These are phyloP conservation scores for Tokudaia tokunoshimensis DNA, from an alignment of 2,797 vertebrate genomes.

Conservation along the genomic window DNA sequence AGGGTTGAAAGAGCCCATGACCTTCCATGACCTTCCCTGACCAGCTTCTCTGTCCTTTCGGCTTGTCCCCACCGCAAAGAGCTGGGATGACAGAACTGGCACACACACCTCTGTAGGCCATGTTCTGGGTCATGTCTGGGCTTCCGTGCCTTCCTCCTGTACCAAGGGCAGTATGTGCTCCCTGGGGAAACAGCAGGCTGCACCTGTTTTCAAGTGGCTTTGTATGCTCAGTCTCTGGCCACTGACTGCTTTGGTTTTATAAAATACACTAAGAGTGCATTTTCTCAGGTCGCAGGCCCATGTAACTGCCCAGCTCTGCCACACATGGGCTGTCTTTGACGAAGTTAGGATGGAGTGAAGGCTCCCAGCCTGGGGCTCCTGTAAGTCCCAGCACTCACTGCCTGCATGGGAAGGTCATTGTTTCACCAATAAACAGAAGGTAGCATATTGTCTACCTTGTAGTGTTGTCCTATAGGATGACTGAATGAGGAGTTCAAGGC, in stretches of 20 bases:
- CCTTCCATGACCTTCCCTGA: too few relatives aligned
- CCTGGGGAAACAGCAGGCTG: neutral
- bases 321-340: neutral
- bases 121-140: neutral
- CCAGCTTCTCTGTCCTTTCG: neutral
- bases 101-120: neutral
- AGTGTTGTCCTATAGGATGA: neutral
- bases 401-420: neutral
- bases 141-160: neutral
- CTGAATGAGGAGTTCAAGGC: neutral
- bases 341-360: neutral
- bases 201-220: neutral
- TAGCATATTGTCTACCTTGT: neutral
- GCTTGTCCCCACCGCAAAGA: neutral
- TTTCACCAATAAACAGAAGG: neutral
- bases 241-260: neutral
- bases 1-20: neutral
- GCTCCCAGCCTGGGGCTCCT: neutral
- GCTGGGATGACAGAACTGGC: neutral
- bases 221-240: neutral
- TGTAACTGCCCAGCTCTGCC: neutral
- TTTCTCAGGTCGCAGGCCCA: neutral
- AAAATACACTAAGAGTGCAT: neutral
- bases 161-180: neutral
- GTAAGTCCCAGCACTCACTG: neutral